phyloP scores from a whole-genome alignment of 2,113 vertebrate species.

The Gavia stellata region DNA sequence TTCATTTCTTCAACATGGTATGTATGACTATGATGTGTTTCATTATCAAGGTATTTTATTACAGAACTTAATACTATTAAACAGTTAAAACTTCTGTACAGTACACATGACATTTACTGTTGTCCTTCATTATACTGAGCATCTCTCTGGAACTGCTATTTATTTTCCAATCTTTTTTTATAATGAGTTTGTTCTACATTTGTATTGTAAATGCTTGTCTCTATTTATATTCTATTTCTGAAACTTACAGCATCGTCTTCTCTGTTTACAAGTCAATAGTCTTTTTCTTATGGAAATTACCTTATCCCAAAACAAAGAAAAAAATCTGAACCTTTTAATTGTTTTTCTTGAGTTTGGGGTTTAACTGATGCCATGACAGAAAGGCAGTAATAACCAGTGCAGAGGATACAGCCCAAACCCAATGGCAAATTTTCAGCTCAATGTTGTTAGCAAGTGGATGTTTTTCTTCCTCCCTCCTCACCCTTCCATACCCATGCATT shows the following conservation, averaged over 20 bases:
- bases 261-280: neutral
- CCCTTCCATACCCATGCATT: neutral
- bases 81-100: neutral
- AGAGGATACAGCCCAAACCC: neutral
- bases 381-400: neutral
- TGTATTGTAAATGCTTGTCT: neutral
- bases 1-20: neutral
- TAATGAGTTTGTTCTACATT: constrained; percentile 12
- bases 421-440: neutral
- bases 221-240: neutral
- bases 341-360: neutral
- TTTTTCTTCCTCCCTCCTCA: neutral
- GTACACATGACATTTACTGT: neutral
- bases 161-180: neutral
- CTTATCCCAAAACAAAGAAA: neutral
- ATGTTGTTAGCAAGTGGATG: neutral
- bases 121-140: neutral
- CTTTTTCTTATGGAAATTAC: neutral
- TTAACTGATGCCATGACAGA: neutral
- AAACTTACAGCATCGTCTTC: neutral
- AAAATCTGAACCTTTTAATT: neutral
- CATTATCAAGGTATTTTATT: neutral
- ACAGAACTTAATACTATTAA: neutral
- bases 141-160: neutral
- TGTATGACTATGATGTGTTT: neutral